Conservation (phyloP, 2,113 vertebrate genomes). For the Petrocephalus zakoni region DNA sequence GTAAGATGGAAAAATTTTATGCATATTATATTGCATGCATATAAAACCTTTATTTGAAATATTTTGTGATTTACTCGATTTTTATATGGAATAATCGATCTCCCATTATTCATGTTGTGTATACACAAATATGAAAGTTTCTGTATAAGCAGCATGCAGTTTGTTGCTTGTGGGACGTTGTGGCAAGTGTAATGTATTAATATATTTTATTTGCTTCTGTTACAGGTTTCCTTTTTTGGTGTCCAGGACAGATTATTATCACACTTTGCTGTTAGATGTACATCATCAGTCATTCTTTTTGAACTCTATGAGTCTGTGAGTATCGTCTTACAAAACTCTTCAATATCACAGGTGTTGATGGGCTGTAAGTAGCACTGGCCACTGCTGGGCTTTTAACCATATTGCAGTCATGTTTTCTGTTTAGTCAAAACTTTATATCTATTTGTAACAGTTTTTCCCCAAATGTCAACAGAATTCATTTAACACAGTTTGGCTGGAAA, state of each 20-base stretch:
- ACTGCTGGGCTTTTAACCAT: background rate
- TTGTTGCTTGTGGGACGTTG: background rate
- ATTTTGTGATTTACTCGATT: background rate
- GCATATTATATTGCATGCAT: background rate
- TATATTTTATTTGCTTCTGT: background rate
- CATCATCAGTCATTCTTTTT: constrained; percentile 61
- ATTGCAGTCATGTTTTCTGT: background rate
- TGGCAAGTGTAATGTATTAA: background rate
- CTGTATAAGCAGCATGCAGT: background rate
- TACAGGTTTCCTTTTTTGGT: constrained; percentile 55
- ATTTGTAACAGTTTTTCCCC: background rate
- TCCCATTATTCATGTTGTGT: background rate
- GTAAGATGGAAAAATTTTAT: constrained; percentile 56
- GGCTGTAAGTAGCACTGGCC: background rate
- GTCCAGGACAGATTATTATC: constrained; percentile 60
- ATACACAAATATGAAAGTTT: background rate
- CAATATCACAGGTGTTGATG: background rate
- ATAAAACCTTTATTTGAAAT: background rate
- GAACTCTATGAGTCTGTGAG: constrained; percentile 68
- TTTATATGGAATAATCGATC: background rate
- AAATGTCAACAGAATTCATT: constrained; percentile 50
- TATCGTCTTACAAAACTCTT: constrained; percentile 17
- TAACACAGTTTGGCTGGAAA: constrained; percentile 61
- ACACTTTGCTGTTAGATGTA: constrained; percentile 71
- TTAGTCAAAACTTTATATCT: background rate